Evolutionary conservation across 2,888 invertebrate genomes (phyloP).

Genomic region (Ectemnius cavifrons): DNA sequence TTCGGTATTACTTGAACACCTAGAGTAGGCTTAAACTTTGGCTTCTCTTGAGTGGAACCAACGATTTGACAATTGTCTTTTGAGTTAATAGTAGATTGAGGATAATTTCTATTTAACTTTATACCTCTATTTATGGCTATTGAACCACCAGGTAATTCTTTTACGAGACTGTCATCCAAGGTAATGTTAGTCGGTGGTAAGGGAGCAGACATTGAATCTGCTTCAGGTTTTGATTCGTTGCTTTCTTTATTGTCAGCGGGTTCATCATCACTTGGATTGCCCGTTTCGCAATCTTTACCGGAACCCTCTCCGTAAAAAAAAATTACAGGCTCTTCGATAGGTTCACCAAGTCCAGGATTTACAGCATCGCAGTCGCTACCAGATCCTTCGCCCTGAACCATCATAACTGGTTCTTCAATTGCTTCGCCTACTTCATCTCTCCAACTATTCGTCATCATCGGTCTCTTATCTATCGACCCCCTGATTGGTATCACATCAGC

Average conservation of each 20-base stretch:
- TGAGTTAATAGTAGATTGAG: conserved; percentile 51
- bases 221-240: conserved; percentile 69
- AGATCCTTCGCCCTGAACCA: conserved; percentile 85
- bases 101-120: conserved; percentile 60
- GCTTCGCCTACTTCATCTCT: conserved; percentile 81
- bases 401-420: conserved; percentile 86
- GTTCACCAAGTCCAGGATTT: conserved; percentile 81
- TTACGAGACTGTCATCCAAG: conserved; percentile 58
- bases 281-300: conserved; percentile 86
- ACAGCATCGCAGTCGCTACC: conserved; percentile 83
- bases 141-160: conserved; percentile 64
- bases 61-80: conserved; percentile 49
- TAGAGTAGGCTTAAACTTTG: conserved; percentile 73
- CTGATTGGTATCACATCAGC: conserved; percentile 69
- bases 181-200: conserved; percentile 57
- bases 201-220: conserved; percentile 59
- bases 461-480: conserved; percentile 63
- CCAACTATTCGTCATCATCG: conserved; percentile 63
- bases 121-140: conserved; percentile 58
- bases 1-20: conserved; percentile 75
- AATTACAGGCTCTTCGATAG: conserved; percentile 86
- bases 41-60: conserved; percentile 61
- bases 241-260: conserved; percentile 68
- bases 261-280: conserved; percentile 80
- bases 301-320: conserved; percentile 86